Evolutionary conservation across 1,140 invertebrate species (phyloP).

Genomic region (Eumeta japonica): DNA sequence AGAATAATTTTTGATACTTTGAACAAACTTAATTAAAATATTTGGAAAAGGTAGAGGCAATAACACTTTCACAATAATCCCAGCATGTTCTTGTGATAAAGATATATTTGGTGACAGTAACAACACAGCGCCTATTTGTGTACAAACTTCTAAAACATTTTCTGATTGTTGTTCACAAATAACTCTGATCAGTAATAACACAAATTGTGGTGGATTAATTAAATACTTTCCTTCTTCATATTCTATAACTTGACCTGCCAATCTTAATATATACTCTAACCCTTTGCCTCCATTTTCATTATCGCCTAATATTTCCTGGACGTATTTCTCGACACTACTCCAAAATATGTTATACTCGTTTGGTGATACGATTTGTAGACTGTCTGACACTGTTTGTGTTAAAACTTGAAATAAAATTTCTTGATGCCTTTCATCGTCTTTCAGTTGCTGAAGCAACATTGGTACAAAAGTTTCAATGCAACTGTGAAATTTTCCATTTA

Average conservation of each 20-base stretch:
- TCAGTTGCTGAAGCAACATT: conserved; percentile 63
- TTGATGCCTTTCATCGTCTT: conserved; percentile 54
- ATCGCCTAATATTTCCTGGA: conserved; percentile 33
- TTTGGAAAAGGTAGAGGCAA: conserved; percentile 56
- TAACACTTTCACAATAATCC: conserved; percentile 63
- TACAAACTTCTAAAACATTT: conserved; percentile 50
- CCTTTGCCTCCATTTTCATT: conserved; percentile 27
- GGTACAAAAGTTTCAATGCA: conserved; percentile 66
- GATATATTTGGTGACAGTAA: conserved; percentile 62
- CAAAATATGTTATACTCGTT: conserved; percentile 65
- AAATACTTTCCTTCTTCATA: conserved; percentile 66
- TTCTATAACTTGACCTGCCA: conserved; percentile 63
- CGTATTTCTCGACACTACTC: conserved; percentile 45
- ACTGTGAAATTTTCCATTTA: conserved; percentile 79
- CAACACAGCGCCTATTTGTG: conserved; percentile 61
- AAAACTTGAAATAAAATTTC: conserved; percentile 64
- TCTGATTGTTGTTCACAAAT: conserved; percentile 56
- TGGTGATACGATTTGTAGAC: conserved; percentile 58
- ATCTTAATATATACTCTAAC: conserved; percentile 53
- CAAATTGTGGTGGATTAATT: conserved; percentile 55
- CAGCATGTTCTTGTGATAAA: conserved; percentile 69
- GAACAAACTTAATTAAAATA: conserved; percentile 64
- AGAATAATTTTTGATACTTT: conserved; percentile 64
- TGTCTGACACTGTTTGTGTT: conserved; percentile 60
- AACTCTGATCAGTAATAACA: conserved; percentile 57